Evolutionary conservation across 2,888 invertebrate genomes (phyloP).

Genomic region (Apodemia zela): DNA sequence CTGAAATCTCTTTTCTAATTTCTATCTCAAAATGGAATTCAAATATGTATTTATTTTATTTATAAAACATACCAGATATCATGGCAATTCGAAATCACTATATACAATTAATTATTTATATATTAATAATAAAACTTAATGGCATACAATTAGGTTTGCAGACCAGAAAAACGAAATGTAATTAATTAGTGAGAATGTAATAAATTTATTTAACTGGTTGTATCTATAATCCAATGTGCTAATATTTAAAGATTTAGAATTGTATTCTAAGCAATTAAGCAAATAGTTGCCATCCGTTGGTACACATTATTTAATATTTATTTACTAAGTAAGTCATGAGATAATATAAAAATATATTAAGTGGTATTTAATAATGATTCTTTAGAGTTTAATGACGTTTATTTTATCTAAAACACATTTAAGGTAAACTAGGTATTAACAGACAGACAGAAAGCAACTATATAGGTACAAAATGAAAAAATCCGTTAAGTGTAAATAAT

Average conservation of each 20-base stretch:
- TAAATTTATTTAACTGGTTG: too few species aligned
- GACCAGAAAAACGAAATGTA: too few species aligned
- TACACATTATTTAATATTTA: not conserved
- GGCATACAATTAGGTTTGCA: constrained; percentile 1
- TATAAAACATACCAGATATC: not conserved
- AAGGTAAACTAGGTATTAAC: not conserved
- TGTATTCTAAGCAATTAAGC: too few species aligned
- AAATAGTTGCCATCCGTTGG: too few species aligned
- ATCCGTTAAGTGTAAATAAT: not conserved
- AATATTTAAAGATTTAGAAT: not conserved
- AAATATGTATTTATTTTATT: not conserved
- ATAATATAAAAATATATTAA: constrained; percentile 15
- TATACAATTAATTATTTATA: constrained; percentile 3
- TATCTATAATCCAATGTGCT: too few species aligned
- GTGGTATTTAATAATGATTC: not conserved
- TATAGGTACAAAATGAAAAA: not conserved
- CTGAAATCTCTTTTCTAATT: not conserved
- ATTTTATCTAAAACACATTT: constrained; percentile 3
- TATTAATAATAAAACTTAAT: not conserved
- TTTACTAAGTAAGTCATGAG: not conserved
- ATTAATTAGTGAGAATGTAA: not conserved
- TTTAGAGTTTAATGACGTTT: not conserved
- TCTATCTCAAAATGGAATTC: not conserved
- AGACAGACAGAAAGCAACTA: not conserved
- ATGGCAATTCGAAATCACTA: constrained; percentile 3